Conservation (phyloP, 2,113 vertebrate genomes). For the Pavo muticus region DNA sequence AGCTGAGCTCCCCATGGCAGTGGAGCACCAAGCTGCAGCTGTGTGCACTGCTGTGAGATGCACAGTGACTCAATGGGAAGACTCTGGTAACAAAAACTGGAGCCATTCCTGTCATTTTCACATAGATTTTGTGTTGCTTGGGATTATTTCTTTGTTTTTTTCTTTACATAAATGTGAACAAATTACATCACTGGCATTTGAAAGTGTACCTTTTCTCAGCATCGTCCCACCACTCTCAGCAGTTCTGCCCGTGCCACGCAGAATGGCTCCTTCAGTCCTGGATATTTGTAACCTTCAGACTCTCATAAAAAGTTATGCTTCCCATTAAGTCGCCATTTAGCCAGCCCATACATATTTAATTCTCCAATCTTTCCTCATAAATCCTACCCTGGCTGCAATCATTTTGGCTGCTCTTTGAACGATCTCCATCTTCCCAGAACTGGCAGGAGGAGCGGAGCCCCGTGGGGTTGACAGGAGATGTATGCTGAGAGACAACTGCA, state of each 20-base stretch:
- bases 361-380: background rate
- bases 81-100: background rate
- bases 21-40: background rate
- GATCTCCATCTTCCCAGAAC: background rate
- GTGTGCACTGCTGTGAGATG: too few relatives aligned
- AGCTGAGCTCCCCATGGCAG: fast-evolving
- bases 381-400: background rate
- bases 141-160: background rate
- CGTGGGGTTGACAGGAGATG: background rate
- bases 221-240: background rate
- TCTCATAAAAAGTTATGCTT: background rate
- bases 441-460: background rate
- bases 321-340: background rate
- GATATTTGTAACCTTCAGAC: background rate
- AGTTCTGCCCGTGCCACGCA: background rate
- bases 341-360: background rate
- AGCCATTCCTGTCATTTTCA: background rate
- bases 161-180: background rate
- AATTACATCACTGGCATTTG: too few relatives aligned
- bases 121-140: fast-evolving
- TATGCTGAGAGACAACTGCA: background rate
- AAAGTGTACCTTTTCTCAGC: background rate
- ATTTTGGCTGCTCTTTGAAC: background rate
- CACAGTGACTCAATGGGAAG: too few relatives aligned
- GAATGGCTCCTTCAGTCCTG: background rate